phyloP scores from a whole-genome alignment of 2,888 invertebrate genomes.

The Pyrocoelia pectoralis region DNA sequence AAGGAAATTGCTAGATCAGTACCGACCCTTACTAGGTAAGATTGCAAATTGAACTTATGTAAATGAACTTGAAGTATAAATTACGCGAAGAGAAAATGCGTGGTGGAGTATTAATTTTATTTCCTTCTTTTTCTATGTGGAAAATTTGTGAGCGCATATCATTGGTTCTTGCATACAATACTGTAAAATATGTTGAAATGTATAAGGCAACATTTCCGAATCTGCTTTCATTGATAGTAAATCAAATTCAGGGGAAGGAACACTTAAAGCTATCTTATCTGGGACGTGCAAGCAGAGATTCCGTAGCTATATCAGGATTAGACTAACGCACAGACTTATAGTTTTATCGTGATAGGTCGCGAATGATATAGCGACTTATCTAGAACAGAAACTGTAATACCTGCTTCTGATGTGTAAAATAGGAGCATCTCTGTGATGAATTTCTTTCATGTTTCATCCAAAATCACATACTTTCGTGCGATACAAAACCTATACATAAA shows the following conservation, averaged over 20 bases:
- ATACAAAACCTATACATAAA: background rate
- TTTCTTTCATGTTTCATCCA: background rate
- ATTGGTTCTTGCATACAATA: background rate
- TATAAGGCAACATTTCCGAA: conserved; percentile 4
- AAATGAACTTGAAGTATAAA: conserved; percentile 9
- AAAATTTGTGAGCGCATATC: background rate
- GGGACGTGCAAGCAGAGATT: conserved; percentile 13
- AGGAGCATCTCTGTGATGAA: background rate
- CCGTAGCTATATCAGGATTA: conserved; percentile 14
- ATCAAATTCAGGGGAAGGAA: conserved; percentile 13
- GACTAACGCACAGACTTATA: conserved; percentile 3
- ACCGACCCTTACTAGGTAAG: conserved; percentile 3
- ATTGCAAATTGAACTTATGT: conserved; percentile 11
- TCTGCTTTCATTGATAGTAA: conserved; percentile 12
- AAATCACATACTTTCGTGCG: background rate
- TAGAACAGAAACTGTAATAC: background rate
- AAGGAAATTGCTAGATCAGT: conserved; percentile 11
- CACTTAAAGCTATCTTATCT: conserved; percentile 17
- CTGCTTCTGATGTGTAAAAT: background rate
- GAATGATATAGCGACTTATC: conserved; percentile 10
- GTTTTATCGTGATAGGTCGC: conserved; percentile 9
- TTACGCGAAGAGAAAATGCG: background rate
- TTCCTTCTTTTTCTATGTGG: background rate
- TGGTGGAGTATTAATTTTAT: background rate
- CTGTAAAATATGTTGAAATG: conserved; percentile 6